Conservation (phyloP, 2,797 vertebrate species). For the Microctenopoma steveboyesi region DNA sequence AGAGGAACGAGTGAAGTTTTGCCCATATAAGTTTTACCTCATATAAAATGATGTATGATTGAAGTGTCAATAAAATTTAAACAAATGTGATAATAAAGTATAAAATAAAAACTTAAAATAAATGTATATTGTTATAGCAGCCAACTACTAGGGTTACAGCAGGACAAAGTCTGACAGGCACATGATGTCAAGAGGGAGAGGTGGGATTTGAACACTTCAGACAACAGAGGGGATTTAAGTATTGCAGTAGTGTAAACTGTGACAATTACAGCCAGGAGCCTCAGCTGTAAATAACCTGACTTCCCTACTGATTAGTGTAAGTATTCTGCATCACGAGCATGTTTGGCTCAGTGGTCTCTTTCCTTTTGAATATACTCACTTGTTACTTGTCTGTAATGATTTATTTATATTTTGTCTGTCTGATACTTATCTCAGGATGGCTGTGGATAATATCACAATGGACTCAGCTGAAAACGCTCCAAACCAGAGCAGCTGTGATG, state of each 20-base stretch:
- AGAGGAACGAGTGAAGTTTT: too few species aligned
- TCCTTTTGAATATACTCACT: neutral
- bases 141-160: neutral
- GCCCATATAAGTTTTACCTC: too few species aligned
- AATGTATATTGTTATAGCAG: too few species aligned
- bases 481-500: conserved; percentile 80
- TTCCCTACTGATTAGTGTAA: conserved; percentile 27
- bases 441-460: conserved; percentile 49
- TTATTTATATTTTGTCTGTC: neutral
- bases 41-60: too few species aligned
- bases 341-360: neutral
- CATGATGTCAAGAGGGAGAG: conserved; percentile 52
- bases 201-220: conserved; percentile 52
- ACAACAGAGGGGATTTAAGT: conserved; percentile 18
- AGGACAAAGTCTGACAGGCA: conserved; percentile 12
- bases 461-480: conserved; percentile 30
- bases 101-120: too few species aligned
- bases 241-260: neutral
- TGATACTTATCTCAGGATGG: conserved; percentile 48
- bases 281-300: neutral
- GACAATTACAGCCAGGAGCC: conserved; percentile 16
- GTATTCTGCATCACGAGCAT: neutral
- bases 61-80: too few species aligned
- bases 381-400: neutral
- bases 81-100: too few species aligned